Conservation (phyloP, 2,888 invertebrate genomes). For the Melanostoma mellinum region DNA sequence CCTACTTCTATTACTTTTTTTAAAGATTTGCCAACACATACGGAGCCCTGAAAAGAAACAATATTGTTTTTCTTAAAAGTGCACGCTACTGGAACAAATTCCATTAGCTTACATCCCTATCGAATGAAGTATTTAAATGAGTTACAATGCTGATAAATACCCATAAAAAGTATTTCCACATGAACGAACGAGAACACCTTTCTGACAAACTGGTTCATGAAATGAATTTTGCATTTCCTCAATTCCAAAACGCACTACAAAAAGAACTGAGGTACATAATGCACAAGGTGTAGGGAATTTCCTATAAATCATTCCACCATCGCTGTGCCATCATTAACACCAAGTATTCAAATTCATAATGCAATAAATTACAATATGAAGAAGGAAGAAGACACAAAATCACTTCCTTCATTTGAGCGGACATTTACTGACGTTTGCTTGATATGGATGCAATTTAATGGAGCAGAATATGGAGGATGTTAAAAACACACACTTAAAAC, state of each 20-base stretch:
- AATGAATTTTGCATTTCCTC: constrained; percentile 2
- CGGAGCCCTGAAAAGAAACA: too few relatives aligned
- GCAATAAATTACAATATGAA: background rate
- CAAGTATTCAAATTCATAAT: constrained; percentile 6
- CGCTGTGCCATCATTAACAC: constrained; percentile 13
- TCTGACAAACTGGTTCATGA: too few relatives aligned
- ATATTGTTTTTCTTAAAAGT: too few relatives aligned
- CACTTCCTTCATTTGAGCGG: constrained; percentile 36
- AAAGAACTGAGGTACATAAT: background rate
- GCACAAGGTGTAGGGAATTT: background rate
- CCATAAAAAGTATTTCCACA: too few relatives aligned
- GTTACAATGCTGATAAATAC: too few relatives aligned
- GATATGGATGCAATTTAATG: constrained; percentile 19
- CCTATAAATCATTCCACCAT: constrained; percentile 3
- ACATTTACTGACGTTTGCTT: constrained; percentile 6
- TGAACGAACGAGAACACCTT: too few relatives aligned
- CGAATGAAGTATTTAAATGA: too few relatives aligned
- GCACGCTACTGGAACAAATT: too few relatives aligned
- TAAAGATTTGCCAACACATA: too few relatives aligned
- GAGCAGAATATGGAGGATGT: constrained; percentile 11
- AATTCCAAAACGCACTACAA: background rate
- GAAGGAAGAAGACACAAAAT: constrained; percentile 19
- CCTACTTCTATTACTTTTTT: too few relatives aligned
- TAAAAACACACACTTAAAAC: constrained; percentile 1
- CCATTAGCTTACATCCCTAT: too few relatives aligned